Conservation (phyloP, 2,797 vertebrate genomes). For the Picus viridis region DNA sequence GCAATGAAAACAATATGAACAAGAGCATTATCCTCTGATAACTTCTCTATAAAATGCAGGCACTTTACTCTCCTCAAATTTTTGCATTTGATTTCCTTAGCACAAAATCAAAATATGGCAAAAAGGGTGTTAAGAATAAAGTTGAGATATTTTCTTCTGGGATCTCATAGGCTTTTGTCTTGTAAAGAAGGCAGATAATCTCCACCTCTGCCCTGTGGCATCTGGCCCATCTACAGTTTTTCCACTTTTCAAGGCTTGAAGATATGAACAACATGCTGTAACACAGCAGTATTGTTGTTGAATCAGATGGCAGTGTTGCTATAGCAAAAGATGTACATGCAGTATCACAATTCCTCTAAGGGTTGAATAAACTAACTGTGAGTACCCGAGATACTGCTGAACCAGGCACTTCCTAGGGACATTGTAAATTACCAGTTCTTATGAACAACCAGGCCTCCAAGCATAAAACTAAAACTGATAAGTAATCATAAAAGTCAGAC, state of each 20-base stretch:
- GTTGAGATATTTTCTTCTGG: neutral
- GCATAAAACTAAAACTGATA: neutral
- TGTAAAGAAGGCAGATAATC: neutral
- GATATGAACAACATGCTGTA: rapidly evolving
- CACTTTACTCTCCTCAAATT: neutral
- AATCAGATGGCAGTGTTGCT: neutral
- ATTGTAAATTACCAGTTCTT: neutral
- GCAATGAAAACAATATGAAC: slow-evolving; percentile 35
- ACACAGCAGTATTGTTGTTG: neutral
- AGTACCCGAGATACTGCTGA: neutral
- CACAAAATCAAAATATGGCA: neutral
- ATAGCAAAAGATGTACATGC: neutral
- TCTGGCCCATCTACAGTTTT: neutral
- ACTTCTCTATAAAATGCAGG: neutral
- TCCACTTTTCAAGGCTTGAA: neutral
- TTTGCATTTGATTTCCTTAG: neutral
- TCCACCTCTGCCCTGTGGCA: neutral
- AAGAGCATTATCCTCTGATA: slow-evolving; percentile 6
- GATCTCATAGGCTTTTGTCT: neutral
- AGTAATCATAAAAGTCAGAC: neutral
- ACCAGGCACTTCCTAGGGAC: neutral
- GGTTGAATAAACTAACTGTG: neutral
- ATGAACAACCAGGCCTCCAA: neutral
- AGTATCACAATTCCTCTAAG: neutral
- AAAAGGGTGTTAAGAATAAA: neutral